Conservation (phyloP, 2,113 vertebrate genomes). For the Patagioenas fasciata region DNA sequence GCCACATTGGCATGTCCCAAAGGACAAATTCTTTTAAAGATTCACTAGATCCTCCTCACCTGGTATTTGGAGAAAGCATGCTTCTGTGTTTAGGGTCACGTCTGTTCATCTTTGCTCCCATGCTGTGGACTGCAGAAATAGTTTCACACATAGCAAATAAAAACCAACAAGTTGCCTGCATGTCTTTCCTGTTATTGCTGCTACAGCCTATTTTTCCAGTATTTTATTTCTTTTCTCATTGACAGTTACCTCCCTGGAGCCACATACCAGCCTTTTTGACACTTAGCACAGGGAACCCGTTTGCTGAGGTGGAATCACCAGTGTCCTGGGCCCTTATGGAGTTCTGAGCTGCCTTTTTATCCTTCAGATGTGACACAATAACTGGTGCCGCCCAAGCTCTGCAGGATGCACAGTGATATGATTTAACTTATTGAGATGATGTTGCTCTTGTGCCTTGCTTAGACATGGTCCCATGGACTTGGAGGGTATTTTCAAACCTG, state of each 20-base stretch:
- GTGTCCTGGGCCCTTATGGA: background rate
- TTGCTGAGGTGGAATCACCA: background rate
- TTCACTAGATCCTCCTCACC: background rate
- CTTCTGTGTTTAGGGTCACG: background rate
- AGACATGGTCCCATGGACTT: background rate
- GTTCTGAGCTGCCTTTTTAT: background rate
- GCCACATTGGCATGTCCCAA: background rate
- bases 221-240: background rate
- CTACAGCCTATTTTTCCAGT: background rate
- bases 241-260: background rate
- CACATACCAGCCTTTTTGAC: background rate
- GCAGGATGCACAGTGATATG: fast-evolving
- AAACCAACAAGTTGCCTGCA: background rate
- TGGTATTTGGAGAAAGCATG: background rate
- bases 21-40: background rate
- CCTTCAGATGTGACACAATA: background rate
- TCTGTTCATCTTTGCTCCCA: background rate
- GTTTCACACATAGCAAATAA: background rate
- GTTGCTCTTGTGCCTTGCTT: background rate
- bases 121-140: background rate
- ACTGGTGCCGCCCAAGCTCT: background rate
- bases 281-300: background rate
- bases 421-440: background rate
- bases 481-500: background rate
- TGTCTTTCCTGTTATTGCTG: background rate